Evolutionary conservation across 1,140 invertebrate species (phyloP).

Genomic region (Drosophila nannoptera): DNA sequence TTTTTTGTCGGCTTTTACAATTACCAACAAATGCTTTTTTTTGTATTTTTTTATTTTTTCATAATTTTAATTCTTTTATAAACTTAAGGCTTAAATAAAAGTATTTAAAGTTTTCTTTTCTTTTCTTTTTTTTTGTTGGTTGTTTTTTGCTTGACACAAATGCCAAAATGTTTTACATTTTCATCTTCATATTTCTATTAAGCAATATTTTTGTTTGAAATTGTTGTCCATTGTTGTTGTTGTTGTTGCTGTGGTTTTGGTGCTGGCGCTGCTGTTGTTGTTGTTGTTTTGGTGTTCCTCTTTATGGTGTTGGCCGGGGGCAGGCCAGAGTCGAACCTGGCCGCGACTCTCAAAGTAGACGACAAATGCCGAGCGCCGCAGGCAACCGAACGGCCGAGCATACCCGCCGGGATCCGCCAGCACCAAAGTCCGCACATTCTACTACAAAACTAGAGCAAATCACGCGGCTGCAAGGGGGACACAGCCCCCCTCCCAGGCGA

Average conservation of each 20-base stretch:
- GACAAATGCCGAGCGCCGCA: constrained; percentile 69
- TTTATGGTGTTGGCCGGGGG: constrained; percentile 2
- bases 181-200: constrained; percentile 64
- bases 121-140: constrained; percentile 35
- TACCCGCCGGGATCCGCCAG: background rate
- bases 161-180: constrained; percentile 78
- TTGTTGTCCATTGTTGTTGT: constrained; percentile 68
- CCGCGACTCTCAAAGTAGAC: constrained; percentile 65
- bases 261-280: constrained; percentile 39
- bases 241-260: constrained; percentile 32
- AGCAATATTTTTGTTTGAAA: constrained; percentile 66
- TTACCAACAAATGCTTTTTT: constrained; percentile 7
- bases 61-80: constrained; percentile 79
- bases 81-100: constrained; percentile 79
- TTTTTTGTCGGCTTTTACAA: background rate
- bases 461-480: constrained; percentile 19
- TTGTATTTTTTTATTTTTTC: constrained; percentile 66
- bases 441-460: constrained; percentile 67
- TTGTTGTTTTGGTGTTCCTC: constrained; percentile 10
- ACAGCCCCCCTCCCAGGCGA: constrained; percentile 17
- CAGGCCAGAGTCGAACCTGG: constrained; percentile 2
- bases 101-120: constrained; percentile 69
- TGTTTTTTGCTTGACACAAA: constrained; percentile 74
- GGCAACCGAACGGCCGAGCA: constrained; percentile 3
- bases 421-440: constrained; percentile 16